These are phyloP conservation scores for Patella ulyssiponensis DNA, from an alignment of 2,888 invertebrate genomes.

Conservation along the genomic window DNA sequence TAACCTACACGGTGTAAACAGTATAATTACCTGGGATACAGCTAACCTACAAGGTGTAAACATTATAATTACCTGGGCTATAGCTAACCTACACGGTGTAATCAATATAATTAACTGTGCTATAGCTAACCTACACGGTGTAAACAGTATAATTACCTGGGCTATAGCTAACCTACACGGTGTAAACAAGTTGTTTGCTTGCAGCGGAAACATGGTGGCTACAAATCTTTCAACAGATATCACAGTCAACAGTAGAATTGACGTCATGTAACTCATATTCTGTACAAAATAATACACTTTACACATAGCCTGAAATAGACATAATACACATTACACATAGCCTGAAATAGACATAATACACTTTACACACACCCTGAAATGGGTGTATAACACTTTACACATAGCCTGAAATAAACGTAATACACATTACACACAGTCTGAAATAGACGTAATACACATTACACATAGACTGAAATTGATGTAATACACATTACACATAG, in stretches of 20 bases:
- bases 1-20: conserved; percentile 80
- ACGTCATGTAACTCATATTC: conserved; percentile 90
- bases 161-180: conserved; percentile 81
- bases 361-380: background rate
- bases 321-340: conserved; percentile 86
- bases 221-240: conserved; percentile 67
- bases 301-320: background rate
- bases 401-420: background rate
- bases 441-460: background rate
- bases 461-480: background rate
- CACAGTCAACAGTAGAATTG: conserved; percentile 89
- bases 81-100: conserved; percentile 81
- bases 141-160: conserved; percentile 76
- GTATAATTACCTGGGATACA: conserved; percentile 78
- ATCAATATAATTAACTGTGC: conserved; percentile 77
- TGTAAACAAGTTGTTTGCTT: conserved; percentile 87
- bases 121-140: conserved; percentile 80
- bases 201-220: conserved; percentile 80
- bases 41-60: conserved; percentile 81
- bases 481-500: background rate
- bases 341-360: conserved; percentile 43
- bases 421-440: background rate
- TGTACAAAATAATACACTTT: conserved; percentile 81
- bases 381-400: background rate
- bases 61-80: conserved; percentile 77